phyloP scores from a whole-genome alignment of 2,113 vertebrate species.

The Brachyhypopomus occidentalis region DNA sequence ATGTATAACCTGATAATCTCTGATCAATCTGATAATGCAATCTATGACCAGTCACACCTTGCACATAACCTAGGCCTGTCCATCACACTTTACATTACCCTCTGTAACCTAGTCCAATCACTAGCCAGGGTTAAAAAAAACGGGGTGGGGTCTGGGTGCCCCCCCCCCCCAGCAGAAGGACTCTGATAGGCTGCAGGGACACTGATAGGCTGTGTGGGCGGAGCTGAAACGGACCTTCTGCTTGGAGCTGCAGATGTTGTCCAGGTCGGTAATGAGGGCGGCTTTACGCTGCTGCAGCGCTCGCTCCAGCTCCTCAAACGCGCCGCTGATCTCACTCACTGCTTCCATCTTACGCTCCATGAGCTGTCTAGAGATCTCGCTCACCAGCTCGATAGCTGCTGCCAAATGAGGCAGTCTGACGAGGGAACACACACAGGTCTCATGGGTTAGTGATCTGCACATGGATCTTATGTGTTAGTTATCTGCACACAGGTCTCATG shows the following conservation, averaged over 20 bases:
- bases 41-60: too few species aligned
- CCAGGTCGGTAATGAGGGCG: constrained; percentile 83
- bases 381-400: constrained; percentile 85
- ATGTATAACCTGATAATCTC: too few species aligned
- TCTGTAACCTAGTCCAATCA: too few species aligned
- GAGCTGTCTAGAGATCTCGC: constrained; percentile 89
- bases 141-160: too few species aligned
- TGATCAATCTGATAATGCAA: too few species aligned
- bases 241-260: constrained; percentile 82
- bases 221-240: constrained; percentile 80
- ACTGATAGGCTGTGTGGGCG: not conserved
- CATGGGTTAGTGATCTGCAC: not conserved
- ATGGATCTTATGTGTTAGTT: too few species aligned
- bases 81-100: too few species aligned
- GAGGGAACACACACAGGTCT: not conserved
- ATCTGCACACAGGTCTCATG: too few species aligned
- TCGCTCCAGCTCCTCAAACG: constrained; percentile 89
- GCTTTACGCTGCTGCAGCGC: constrained; percentile 86
- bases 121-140: too few species aligned
- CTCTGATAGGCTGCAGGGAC: too few species aligned
- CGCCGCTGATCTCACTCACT: constrained; percentile 82
- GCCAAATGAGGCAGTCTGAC: constrained; percentile 89
- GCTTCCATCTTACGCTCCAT: constrained; percentile 85
- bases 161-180: too few species aligned
- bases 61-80: too few species aligned